These are phyloP conservation scores for Sebastes schlegelii DNA, from an alignment of 2,113 vertebrate species.

Conservation along the genomic window DNA sequence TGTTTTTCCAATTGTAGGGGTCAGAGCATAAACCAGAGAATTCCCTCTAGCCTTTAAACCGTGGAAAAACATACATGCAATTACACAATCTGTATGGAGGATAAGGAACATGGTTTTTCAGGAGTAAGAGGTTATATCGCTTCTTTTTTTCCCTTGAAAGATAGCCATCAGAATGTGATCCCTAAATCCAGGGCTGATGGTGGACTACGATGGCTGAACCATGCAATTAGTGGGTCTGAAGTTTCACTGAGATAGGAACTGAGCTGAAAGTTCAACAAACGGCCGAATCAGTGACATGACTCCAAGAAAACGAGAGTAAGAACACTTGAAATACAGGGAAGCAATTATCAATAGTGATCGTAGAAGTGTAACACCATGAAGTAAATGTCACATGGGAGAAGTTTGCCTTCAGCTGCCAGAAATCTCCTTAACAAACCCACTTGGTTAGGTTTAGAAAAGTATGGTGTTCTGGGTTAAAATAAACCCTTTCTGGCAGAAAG, in stretches of 20 bases:
- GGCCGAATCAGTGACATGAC: slow-evolving; percentile 14
- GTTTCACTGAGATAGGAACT: slow-evolving; percentile 53
- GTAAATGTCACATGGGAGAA: too few relatives aligned
- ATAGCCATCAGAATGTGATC: slow-evolving; percentile 51
- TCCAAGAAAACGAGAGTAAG: background rate
- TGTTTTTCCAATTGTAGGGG: slow-evolving; percentile 73
- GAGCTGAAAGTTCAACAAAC: slow-evolving; percentile 57
- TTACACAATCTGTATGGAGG: slow-evolving; percentile 45
- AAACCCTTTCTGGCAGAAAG: too few relatives aligned
- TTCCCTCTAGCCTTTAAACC: slow-evolving; percentile 60
- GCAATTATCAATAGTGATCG: background rate
- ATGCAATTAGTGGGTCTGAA: slow-evolving; percentile 71
- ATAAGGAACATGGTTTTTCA: slow-evolving; percentile 37
- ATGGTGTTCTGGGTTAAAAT: too few relatives aligned
- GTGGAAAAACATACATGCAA: slow-evolving; percentile 66
- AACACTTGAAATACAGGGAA: background rate
- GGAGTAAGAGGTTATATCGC: slow-evolving; percentile 23
- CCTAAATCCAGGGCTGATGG: slow-evolving; percentile 42
- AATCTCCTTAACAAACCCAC: too few relatives aligned
- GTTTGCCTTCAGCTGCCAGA: too few relatives aligned
- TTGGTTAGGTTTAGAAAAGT: too few relatives aligned
- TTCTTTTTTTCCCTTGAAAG: slow-evolving; percentile 41
- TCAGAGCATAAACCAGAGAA: slow-evolving; percentile 59
- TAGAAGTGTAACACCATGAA: background rate
- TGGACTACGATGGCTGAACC: slow-evolving; percentile 27